phyloP scores from a whole-genome alignment of 2,113 vertebrate genomes.

The Mesocricetus auratus region DNA sequence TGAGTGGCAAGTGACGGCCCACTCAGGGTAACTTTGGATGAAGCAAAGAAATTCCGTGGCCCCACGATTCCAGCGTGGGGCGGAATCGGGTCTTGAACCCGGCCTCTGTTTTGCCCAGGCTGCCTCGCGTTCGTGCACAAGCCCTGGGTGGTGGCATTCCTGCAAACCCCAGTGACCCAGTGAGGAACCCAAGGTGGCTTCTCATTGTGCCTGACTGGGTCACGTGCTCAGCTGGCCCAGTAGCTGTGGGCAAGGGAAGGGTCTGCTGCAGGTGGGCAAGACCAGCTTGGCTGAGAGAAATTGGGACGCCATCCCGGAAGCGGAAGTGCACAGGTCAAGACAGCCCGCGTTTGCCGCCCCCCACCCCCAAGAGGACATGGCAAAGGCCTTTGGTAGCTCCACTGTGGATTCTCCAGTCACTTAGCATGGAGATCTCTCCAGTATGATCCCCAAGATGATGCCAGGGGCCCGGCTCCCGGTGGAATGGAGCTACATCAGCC shows the following conservation, averaged over 20 bases:
- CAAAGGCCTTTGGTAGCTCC: not conserved
- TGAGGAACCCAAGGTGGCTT: not conserved
- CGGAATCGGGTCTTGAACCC: not conserved
- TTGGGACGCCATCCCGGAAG: too few relatives aligned
- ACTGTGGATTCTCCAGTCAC: not conserved
- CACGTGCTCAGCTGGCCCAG: not conserved
- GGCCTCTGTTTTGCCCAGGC: not conserved
- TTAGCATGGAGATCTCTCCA: not conserved
- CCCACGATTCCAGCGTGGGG: not conserved
- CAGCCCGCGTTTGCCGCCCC: not conserved
- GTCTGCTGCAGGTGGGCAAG: not conserved
- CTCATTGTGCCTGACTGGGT: not conserved
- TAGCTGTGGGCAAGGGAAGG: not conserved
- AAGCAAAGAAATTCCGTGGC: not conserved
- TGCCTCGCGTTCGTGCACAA: not conserved
- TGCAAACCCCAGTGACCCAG: not conserved
- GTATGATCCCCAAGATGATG: rapidly evolving
- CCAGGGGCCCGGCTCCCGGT: not conserved
- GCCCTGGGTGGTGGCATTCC: not conserved
- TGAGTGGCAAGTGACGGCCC: not conserved
- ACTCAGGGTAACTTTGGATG: not conserved
- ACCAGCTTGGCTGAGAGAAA: not conserved
- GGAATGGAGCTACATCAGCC: not conserved
- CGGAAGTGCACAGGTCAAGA: not conserved
- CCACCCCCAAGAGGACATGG: too few relatives aligned